These are phyloP conservation scores for Thamnophis elegans DNA, from an alignment of 2,797 vertebrate species.

Conservation along the genomic window DNA sequence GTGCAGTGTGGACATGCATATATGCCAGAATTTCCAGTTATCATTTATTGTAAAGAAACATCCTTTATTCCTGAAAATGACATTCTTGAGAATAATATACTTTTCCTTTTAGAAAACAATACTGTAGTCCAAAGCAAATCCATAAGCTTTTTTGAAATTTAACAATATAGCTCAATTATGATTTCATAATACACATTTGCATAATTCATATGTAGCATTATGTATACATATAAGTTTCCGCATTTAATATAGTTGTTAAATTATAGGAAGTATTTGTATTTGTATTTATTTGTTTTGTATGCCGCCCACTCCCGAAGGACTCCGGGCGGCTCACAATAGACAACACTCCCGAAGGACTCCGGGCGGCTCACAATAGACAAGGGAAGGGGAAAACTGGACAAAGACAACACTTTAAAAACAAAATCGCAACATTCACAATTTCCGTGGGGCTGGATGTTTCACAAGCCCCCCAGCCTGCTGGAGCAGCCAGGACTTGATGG, in stretches of 20 bases:
- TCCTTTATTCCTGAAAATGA: slow-evolving; percentile 12
- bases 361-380: too few relatives aligned
- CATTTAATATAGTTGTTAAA: background rate
- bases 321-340: too few relatives aligned
- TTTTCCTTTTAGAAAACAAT: background rate
- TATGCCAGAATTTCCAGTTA: slow-evolving; percentile 15
- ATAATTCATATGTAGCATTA: background rate
- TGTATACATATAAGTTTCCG: background rate
- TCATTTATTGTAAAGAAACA: slow-evolving; percentile 7
- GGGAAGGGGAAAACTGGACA: too few relatives aligned
- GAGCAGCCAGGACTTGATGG: too few relatives aligned
- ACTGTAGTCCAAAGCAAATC: background rate
- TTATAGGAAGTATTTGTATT: background rate
- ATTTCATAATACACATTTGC: background rate
- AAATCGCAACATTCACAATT: too few relatives aligned
- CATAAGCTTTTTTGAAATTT: slow-evolving; percentile 6
- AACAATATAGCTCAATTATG: slow-evolving; percentile 1
- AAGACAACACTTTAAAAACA: too few relatives aligned
- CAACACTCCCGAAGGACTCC: too few relatives aligned
- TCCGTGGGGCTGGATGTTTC: too few relatives aligned
- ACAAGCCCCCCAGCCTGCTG: too few relatives aligned
- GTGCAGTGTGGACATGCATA: background rate
- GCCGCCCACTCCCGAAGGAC: too few relatives aligned
- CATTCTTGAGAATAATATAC: slow-evolving; percentile 24
- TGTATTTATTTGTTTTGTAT: too few relatives aligned